Base-by-base conservation (phyloP, 2,888 invertebrate species). In the Monopis laevigella region DNA sequence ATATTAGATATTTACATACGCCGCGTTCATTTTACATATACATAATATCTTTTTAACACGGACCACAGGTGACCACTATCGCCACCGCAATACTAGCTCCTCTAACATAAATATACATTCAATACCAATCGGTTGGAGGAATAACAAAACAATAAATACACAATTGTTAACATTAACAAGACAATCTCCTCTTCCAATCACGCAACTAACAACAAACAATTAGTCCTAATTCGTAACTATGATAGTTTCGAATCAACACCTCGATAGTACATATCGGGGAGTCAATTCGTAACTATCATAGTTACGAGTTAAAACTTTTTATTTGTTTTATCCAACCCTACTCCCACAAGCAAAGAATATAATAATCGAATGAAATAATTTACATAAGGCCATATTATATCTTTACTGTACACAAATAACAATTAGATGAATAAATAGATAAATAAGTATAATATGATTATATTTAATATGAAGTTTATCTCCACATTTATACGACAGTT, bases 301-400 rank as follows among this genome's bases (percentile, higher is more conserved):
- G n/a, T n/a, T n/a, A n/a, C n/a, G n/a, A n/a, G n/a, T n/a, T n/a
- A n/a, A n/a, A n/a, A 24, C 10, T 24, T 10, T 7, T 7, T 24
- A 24, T 10, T 24, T 7, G 24, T 7, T 7, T 24, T 24, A 24
- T 24, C 24, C 24, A 24, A 24, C 10, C 45, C 45, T 40, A 46
- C 62, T 65, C 59, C 56, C 62, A 67, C 62, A 77, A 75, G 75
- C 77, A 63, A 69, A 64, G 53, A 51, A 59, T 59, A 53, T 56
- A 69, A 73, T 58, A 54, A 68, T 66, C 62, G 51, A 59, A 64
- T 58, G 64, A 74, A 77, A 74, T 67, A 70, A 73, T 71, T 69
- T 73, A 78, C 74, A 73, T 78, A 80, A 80, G 80, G 80, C 80
- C 78, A 77, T 80, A 72, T 68, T 70, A 67, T 62, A 63, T 29